These are phyloP conservation scores for Gisinianus flammeolus DNA, from an alignment of 2,888 invertebrate genomes.

Conservation along the genomic window DNA sequence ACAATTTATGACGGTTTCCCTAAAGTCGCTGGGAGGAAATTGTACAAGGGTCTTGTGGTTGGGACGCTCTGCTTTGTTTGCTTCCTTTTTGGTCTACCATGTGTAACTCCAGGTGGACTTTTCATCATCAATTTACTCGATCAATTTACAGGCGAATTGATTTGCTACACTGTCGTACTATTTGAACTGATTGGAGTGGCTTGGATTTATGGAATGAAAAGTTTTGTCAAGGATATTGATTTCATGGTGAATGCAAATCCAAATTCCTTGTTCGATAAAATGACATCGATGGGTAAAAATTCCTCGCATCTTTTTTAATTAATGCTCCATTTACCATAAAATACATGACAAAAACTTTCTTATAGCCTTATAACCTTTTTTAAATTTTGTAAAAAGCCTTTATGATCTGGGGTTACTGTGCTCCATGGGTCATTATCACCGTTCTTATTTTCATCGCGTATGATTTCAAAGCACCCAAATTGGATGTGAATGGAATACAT, in stretches of 20 bases:
- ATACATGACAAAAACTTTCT: too few relatives aligned
- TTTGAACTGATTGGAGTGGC: constrained; percentile 22
- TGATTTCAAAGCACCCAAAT: constrained; percentile 4
- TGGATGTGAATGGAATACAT: background rate
- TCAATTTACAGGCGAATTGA: constrained; percentile 3
- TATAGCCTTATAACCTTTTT: background rate
- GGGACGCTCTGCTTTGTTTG: background rate
- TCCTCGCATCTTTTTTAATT: too few relatives aligned
- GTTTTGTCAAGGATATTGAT: constrained; percentile 19
- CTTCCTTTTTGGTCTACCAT: constrained; percentile 12
- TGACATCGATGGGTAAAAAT: too few relatives aligned
- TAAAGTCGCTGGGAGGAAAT: background rate
- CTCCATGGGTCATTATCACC: background rate
- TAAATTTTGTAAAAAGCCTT: background rate
- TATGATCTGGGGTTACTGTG: constrained; percentile 1
- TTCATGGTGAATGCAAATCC: constrained; percentile 18
- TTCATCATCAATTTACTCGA: constrained; percentile 21
- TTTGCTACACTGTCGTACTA: constrained; percentile 11
- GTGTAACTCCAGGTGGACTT: background rate
- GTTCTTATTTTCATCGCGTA: background rate
- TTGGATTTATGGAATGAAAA: constrained; percentile 36
- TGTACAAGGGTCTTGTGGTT: background rate
- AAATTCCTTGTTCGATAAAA: background rate
- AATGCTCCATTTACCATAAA: too few relatives aligned
- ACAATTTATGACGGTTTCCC: constrained; percentile 24